A percentile compares a stretch with the other conserved stretches of the same genome.
Evolutionary conservation across 1,140 invertebrate species (phyloP).

Genomic region (Cydia pomonella): DNA sequence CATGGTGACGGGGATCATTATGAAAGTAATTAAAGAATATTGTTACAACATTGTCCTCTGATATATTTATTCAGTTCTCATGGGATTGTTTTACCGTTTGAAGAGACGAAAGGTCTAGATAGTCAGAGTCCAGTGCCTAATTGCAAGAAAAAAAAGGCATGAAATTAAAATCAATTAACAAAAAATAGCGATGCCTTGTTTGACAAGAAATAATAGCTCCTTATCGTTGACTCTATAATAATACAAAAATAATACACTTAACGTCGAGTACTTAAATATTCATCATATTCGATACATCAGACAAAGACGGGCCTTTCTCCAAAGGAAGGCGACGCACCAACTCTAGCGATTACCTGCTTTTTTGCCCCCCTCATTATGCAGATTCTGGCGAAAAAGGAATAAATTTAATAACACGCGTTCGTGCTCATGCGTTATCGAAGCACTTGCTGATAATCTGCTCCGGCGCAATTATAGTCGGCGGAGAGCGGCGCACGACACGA

Average conservation of each 20-base stretch:
- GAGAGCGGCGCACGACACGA: conserved; percentile 38
- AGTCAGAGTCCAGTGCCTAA: background rate
- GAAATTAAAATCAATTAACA: conserved; percentile 20
- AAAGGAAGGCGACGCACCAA: conserved; percentile 58
- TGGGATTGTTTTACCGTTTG: background rate
- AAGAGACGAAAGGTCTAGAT: background rate
- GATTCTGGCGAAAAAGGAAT: conserved; percentile 77
- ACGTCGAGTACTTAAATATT: conserved; percentile 58
- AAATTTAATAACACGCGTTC: conserved; percentile 78
- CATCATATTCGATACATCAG: conserved; percentile 58
- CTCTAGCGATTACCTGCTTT: conserved; percentile 73
- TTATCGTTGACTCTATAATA: conserved; percentile 55
- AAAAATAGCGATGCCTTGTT: conserved; percentile 34
- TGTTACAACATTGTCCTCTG: conserved; percentile 7
- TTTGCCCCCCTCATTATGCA: conserved; percentile 77
- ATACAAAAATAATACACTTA: conserved; percentile 51
- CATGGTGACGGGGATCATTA: conserved; percentile 18
- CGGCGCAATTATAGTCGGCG: conserved; percentile 59
- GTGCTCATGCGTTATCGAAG: conserved; percentile 76
- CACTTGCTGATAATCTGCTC: conserved; percentile 77
- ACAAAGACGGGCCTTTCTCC: conserved; percentile 66
- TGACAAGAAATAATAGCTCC: conserved; percentile 59
- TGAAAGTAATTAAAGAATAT: conserved; percentile 10
- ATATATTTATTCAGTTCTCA: conserved; percentile 1
- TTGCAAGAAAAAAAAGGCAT: background rate